phyloP scores from a whole-genome alignment of 2,888 invertebrate genomes.

The Apotomis betuletana region DNA sequence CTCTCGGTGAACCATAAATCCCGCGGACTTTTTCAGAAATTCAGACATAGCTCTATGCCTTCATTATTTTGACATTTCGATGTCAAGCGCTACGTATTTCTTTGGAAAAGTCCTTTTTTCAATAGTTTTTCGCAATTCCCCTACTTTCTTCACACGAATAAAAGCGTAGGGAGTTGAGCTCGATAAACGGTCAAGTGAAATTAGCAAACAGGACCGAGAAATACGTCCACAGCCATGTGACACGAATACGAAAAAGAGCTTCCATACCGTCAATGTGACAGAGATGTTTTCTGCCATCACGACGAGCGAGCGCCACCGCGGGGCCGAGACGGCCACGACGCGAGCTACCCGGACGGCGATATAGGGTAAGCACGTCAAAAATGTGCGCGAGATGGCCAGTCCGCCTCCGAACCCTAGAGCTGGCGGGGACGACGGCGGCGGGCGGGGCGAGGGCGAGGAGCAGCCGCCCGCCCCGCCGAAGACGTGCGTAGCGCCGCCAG shows the following conservation, averaged over 20 bases:
- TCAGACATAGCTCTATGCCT: conserved; percentile 81
- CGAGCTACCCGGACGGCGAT: conserved; percentile 74
- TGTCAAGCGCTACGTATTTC: conserved; percentile 84
- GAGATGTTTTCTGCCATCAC: conserved; percentile 83
- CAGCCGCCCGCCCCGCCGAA: conserved; percentile 80
- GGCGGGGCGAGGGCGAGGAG: conserved; percentile 75
- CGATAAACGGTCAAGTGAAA: conserved; percentile 51
- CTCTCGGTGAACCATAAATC: conserved; percentile 51
- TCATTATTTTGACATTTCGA: conserved; percentile 84
- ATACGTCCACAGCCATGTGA: conserved; percentile 81
- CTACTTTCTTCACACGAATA: conserved; percentile 62
- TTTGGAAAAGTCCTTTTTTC: conserved; percentile 71
- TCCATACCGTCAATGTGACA: conserved; percentile 83
- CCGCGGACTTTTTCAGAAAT: conserved; percentile 82
- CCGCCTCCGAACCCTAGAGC: conserved; percentile 82
- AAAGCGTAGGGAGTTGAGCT: conserved; percentile 53
- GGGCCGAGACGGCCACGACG: conserved; percentile 68
- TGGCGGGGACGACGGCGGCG: conserved; percentile 78
- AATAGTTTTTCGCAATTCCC: conserved; percentile 61
- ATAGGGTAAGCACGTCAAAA: conserved; percentile 79
- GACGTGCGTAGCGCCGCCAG: conserved; percentile 78
- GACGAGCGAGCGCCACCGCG: conserved; percentile 75
- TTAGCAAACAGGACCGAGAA: conserved; percentile 61
- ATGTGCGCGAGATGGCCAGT: conserved; percentile 83
- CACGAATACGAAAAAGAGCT: conserved; percentile 83